A percentile compares a stretch with the other conserved stretches of the same genome.
phyloP scores from a whole-genome alignment of 2,113 vertebrate genomes.

The Pachycephala philippinensis region DNA sequence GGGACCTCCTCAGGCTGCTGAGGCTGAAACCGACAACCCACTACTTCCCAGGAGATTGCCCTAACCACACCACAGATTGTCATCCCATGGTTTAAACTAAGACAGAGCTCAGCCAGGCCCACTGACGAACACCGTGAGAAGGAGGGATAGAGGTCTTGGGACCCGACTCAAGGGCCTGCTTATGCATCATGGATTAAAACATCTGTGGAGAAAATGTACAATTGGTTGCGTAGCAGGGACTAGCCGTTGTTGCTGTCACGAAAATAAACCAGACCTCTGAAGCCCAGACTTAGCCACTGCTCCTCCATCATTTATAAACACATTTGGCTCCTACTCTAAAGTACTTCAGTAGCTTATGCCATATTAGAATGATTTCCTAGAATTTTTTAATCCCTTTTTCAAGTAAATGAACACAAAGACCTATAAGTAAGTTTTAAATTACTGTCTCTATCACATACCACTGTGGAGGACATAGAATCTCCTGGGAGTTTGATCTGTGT shows the following conservation, averaged over 20 bases:
- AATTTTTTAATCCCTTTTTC: constrained; percentile 32
- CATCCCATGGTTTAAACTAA: not conserved
- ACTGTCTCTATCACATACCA: constrained; percentile 43
- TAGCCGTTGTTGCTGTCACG: not conserved
- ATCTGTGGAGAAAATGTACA: not conserved
- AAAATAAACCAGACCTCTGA: not conserved
- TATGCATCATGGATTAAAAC: not conserved
- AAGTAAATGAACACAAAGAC: constrained; percentile 52
- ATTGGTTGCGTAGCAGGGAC: not conserved
- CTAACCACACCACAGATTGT: not conserved
- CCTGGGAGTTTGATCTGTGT: constrained; percentile 58
- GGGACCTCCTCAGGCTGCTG: not conserved
- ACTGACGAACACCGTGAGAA: not conserved
- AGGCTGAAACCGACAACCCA: not conserved
- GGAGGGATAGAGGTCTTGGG: not conserved
- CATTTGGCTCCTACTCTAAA: not conserved
- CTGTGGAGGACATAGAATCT: constrained; percentile 50
- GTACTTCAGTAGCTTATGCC: not conserved
- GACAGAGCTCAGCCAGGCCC: not conserved
- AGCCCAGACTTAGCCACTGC: not conserved
- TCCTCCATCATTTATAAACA: not conserved
- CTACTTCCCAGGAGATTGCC: not conserved
- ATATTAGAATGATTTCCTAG: not conserved
- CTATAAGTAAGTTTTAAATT: constrained; percentile 64
- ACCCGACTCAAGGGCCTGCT: not conserved